Evolutionary conservation across 2,113 vertebrate species (phyloP).

Genomic region (Acrocephalus arundinaceus): DNA sequence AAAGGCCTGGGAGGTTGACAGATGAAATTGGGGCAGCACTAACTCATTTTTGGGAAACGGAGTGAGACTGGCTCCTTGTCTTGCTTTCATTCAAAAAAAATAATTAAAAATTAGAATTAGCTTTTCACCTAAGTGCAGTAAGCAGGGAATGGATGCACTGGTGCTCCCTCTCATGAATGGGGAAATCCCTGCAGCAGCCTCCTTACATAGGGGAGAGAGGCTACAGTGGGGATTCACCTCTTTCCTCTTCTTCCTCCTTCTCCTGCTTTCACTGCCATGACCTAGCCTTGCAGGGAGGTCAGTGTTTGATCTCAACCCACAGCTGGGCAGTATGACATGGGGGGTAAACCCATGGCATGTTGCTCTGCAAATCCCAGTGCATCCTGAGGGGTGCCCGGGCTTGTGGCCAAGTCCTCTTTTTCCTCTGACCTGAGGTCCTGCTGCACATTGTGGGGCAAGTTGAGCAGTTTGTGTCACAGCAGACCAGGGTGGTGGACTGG

Average conservation of each 20-base stretch:
- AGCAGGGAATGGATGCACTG: background rate
- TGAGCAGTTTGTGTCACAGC: background rate
- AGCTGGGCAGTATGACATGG: background rate
- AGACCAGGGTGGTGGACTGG: background rate
- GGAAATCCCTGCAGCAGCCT: background rate
- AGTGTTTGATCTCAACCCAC: rapidly evolving
- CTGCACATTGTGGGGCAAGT: background rate
- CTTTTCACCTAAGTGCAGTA: background rate
- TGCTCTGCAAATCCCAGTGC: background rate
- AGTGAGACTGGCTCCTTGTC: background rate
- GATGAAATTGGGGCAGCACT: background rate
- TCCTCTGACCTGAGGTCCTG: background rate
- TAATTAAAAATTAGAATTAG: background rate
- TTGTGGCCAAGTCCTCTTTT: background rate
- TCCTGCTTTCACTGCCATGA: background rate
- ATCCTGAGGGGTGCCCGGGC: background rate
- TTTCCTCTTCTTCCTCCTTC: background rate
- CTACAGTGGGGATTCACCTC: background rate
- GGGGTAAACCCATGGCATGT: rapidly evolving
- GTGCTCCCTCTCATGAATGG: background rate
- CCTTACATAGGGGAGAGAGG: background rate
- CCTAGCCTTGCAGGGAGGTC: background rate
- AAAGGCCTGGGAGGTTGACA: background rate
- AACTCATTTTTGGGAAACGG: background rate
- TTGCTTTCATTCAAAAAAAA: background rate